Base-by-base conservation (phyloP, 2,888 invertebrate species). In the Bembecia ichneumoniformis region DNA sequence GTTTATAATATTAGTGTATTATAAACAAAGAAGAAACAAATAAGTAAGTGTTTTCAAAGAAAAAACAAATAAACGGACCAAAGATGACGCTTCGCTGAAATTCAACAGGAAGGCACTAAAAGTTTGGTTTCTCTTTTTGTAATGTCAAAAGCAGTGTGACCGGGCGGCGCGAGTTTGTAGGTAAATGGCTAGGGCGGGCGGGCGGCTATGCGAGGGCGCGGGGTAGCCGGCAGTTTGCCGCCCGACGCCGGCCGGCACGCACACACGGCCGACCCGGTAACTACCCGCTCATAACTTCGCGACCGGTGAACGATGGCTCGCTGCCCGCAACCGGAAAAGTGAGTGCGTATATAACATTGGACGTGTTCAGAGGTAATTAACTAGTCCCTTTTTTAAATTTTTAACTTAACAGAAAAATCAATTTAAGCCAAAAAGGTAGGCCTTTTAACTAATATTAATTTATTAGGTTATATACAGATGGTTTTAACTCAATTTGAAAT, bases 221-320 rank as follows among this genome's bases (percentile, higher is more conserved):
- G 60, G 63, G 62, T 70, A 69, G 58, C 59, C 51, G 55, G 56
- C 71, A 83, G 84, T 84, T 76, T 67, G 74, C 73, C 77, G 76
- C 73, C 66, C 62, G 71, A 71, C 81, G 72, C 71, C 74, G 77
- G 72, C 68, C 68, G 73, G 77, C 76, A 73, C 70, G 71, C 60
- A 62, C 63, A 58, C 63, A 60, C 58, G 58, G 54, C 56, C 52
- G 49, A 57, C 51, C 49, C 54, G 46, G 47, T 43, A 51, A 51
- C 49, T 10, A n/a, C 3, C 40, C 13, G 40, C 43, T n/a, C 20
- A 34, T 50, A 46, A 40, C 40, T 40, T 40, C 1, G 40, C 40
- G 40, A 40, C 40, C 40, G 40, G 40, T n/a, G 40, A 34, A 13
- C 34, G 46, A 46, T 40, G 40, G n/a, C 5, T 14, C 40, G 40